Evolutionary conservation across 2,113 vertebrate genomes (phyloP).

Genomic region (Prunella himalayana): DNA sequence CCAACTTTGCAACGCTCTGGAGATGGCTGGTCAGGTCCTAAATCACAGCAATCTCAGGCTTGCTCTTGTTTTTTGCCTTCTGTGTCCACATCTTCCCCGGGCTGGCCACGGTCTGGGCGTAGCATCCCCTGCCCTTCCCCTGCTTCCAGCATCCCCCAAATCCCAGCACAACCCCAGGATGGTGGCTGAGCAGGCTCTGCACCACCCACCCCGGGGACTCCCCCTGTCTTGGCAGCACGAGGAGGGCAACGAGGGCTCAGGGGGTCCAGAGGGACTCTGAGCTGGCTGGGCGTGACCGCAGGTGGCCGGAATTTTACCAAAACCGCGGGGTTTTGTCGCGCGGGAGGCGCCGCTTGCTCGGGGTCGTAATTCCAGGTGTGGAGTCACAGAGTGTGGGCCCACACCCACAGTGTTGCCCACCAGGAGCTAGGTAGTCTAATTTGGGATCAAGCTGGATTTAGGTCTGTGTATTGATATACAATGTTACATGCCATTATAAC

Average conservation of each 20-base stretch:
- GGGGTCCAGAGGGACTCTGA: background rate
- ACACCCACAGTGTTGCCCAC: background rate
- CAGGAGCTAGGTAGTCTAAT: background rate
- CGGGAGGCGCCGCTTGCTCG: background rate
- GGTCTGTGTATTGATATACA: background rate
- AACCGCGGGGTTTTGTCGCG: background rate
- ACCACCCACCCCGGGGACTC: background rate
- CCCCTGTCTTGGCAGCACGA: background rate
- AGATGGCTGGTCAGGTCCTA: constrained; percentile 42
- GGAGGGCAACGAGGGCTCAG: background rate
- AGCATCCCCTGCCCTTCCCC: background rate
- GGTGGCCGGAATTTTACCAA: background rate
- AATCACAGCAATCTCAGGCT: constrained; percentile 53
- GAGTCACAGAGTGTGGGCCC: background rate
- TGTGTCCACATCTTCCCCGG: background rate
- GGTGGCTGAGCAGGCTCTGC: constrained; percentile 42
- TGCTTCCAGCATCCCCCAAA: background rate
- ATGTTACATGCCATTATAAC: background rate
- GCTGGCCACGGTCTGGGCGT: background rate
- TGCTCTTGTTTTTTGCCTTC: background rate
- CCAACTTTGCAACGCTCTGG: background rate
- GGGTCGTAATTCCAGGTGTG: background rate
- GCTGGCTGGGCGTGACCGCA: background rate
- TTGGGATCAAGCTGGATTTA: background rate
- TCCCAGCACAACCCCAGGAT: accelerated